Conservation (phyloP, 1,140 invertebrate genomes). For the Campodea augens region DNA sequence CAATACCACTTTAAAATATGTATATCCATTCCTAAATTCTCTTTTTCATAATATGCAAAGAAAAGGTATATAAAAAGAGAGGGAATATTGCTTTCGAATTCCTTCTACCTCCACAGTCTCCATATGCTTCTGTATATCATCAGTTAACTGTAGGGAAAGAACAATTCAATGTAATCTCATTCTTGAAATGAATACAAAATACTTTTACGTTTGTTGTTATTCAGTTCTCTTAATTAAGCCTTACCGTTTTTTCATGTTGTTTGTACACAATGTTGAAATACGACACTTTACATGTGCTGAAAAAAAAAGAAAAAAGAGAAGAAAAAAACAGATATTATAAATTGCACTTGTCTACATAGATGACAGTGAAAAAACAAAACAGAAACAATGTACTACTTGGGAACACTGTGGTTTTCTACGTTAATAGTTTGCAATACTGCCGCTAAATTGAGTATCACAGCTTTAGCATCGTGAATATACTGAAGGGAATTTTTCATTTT, state of each 20-base stretch:
- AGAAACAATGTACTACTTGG: slow-evolving; percentile 7
- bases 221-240: too few species aligned
- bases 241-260: slow-evolving; percentile 66
- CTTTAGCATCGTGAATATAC: too few species aligned
- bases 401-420: background rate
- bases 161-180: slow-evolving; percentile 9
- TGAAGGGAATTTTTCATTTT: too few species aligned
- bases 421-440: too few species aligned
- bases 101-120: slow-evolving; percentile 12
- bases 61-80: too few species aligned
- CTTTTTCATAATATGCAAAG: too few species aligned
- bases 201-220: too few species aligned
- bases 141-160: slow-evolving; percentile 15
- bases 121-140: slow-evolving; percentile 16
- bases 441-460: too few species aligned
- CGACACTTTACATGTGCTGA: slow-evolving; percentile 56
- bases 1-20: too few species aligned
- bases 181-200: slow-evolving; percentile 13
- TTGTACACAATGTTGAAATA: slow-evolving; percentile 69
- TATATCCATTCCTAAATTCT: too few species aligned
- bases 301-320: slow-evolving; percentile 23
- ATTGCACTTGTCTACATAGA: slow-evolving; percentile 1
- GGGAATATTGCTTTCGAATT: too few species aligned
- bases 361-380: slow-evolving; percentile 6
- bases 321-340: slow-evolving; percentile 1